phyloP scores from a whole-genome alignment of 2,888 invertebrate species.

The Palloptera scutellata region DNA sequence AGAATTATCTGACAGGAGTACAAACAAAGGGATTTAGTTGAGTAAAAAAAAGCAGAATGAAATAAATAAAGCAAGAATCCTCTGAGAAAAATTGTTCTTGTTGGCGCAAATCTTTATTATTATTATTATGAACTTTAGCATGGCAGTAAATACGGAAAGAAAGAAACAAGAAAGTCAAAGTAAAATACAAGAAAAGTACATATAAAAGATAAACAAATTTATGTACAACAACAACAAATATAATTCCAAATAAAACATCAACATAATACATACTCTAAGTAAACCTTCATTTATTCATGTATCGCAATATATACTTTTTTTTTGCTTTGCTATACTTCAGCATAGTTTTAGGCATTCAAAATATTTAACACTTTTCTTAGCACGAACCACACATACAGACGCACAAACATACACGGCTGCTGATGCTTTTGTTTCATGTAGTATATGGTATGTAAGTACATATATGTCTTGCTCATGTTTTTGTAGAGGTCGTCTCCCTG shows the following conservation, averaged over 20 bases:
- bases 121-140: slow-evolving; percentile 35
- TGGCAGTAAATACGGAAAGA: not conserved
- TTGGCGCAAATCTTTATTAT: slow-evolving; percentile 30
- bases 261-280: too few relatives aligned
- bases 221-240: too few relatives aligned
- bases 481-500: slow-evolving; percentile 28
- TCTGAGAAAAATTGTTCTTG: slow-evolving; percentile 26
- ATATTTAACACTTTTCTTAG: slow-evolving; percentile 12
- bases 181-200: not conserved
- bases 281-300: too few relatives aligned
- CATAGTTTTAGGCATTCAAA: slow-evolving; percentile 17
- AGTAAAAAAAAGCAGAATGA: not conserved
- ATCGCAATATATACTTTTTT: not conserved
- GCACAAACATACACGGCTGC: too few relatives aligned
- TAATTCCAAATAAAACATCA: too few relatives aligned
- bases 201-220: not conserved
- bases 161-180: not conserved
- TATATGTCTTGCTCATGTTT: slow-evolving; percentile 32
- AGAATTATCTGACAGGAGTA: slow-evolving; percentile 16
- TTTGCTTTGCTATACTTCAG: not conserved
- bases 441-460: slow-evolving; percentile 13
- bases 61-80: slow-evolving; percentile 7
- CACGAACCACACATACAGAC: not conserved
- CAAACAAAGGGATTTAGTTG: not conserved
- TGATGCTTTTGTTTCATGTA: slow-evolving; percentile 2